Conservation (phyloP, 2,888 invertebrate genomes). For the Patella depressa region DNA sequence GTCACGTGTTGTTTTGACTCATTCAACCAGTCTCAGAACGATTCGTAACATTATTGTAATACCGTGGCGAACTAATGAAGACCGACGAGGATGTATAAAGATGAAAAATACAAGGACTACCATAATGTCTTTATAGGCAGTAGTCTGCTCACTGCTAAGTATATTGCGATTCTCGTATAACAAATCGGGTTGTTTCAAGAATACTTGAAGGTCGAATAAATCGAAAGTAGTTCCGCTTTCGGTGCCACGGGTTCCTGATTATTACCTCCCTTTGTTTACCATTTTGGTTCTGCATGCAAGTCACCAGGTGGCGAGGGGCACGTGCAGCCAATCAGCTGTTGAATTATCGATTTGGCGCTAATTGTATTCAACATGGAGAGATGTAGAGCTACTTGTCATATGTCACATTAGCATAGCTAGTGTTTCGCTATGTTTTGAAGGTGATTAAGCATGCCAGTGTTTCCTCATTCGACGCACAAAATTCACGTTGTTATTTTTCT, state of each 20-base stretch:
- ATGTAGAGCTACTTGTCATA: slow-evolving; percentile 31
- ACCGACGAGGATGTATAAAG: too few species aligned
- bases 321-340: slow-evolving; percentile 42
- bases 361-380: slow-evolving; percentile 50
- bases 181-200: background rate
- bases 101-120: too few species aligned
- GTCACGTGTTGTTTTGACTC: too few species aligned
- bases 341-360: slow-evolving; percentile 45
- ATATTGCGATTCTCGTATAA: too few species aligned
- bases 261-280: slow-evolving; percentile 31
- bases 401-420: slow-evolving; percentile 35
- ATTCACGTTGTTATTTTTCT: too few species aligned
- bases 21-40: too few species aligned
- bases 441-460: background rate
- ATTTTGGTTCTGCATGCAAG: slow-evolving; percentile 30
- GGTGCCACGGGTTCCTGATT: slow-evolving; percentile 4
- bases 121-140: too few species aligned
- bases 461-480: background rate
- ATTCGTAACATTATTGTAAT: too few species aligned
- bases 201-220: slow-evolving; percentile 10
- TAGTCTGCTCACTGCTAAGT: too few species aligned
- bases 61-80: too few species aligned
- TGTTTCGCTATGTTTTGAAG: slow-evolving; percentile 14
- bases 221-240: slow-evolving; percentile 10
- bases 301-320: slow-evolving; percentile 13